A percentile compares a stretch with the other conserved stretches of the same genome.
Conservation (phyloP, 35 echinoderm and acorn worm genomes). For the Apostichopus californicus region DNA sequence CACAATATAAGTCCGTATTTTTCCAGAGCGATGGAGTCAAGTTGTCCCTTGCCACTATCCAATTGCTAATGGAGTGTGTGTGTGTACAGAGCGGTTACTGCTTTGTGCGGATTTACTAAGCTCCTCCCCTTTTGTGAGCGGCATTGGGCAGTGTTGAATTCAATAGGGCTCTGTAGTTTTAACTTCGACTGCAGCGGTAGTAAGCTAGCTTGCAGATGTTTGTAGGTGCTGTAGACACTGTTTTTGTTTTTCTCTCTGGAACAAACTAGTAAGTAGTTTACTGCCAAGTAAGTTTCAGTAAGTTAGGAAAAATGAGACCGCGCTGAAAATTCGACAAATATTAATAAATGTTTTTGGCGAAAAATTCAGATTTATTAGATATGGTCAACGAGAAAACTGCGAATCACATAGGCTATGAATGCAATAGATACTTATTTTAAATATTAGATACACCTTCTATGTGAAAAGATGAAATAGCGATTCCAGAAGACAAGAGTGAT, state of each 20-base stretch:
- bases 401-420: no score
- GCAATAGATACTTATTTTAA: no score
- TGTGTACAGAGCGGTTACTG: constrained; percentile 22
- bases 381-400: no score
- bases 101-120: constrained; percentile 33
- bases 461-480: no score
- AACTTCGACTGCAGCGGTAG: background rate
- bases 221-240: background rate
- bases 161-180: no score
- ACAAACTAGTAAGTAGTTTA: no score
- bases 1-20: constrained; percentile 54
- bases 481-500: background rate
- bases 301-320: no score
- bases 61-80: constrained; percentile 53
- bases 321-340: no score
- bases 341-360: no score
- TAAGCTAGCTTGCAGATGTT: constrained; percentile 4
- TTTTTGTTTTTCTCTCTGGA: background rate
- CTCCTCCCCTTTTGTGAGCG: constrained; percentile 45
- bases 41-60: constrained; percentile 33
- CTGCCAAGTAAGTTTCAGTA: no score
- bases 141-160: background rate
- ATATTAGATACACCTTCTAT: no score
- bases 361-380: no score
- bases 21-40: constrained; percentile 35